Conservation (phyloP, 2,113 vertebrate genomes). For the Anas platyrhynchos region DNA sequence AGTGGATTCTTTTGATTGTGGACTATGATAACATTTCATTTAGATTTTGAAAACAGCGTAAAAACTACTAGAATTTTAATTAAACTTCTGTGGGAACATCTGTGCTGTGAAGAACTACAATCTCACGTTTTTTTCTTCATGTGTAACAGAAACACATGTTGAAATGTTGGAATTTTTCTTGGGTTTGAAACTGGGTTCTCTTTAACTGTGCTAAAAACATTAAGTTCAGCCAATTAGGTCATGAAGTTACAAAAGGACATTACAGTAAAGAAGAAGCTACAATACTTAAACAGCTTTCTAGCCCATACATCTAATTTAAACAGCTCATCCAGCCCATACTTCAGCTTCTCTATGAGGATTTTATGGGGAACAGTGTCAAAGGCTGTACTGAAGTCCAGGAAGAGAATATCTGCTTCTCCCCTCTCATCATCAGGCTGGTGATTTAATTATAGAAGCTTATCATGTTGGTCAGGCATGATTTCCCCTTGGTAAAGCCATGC, state of each 20-base stretch:
- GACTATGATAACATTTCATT: not conserved
- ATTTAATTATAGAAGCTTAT: too few relatives aligned
- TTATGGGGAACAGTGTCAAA: too few relatives aligned
- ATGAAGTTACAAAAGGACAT: not conserved
- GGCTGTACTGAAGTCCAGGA: too few relatives aligned
- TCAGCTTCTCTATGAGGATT: too few relatives aligned
- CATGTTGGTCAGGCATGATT: too few relatives aligned
- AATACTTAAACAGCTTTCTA: not conserved
- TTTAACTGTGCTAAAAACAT: not conserved
- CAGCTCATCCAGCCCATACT: too few relatives aligned
- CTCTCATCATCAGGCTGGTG: too few relatives aligned
- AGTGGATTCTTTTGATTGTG: not conserved
- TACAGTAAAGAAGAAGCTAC: not conserved
- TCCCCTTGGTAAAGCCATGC: not conserved
- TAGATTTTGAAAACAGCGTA: constrained; percentile 2
- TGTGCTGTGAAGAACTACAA: not conserved
- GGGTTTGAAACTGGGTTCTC: not conserved
- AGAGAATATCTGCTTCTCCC: too few relatives aligned
- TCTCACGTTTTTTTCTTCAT: not conserved
- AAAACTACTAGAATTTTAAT: constrained; percentile 16
- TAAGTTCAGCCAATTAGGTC: not conserved
- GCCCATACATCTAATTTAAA: too few relatives aligned
- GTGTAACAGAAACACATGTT: constrained; percentile 11
- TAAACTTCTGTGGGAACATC: not conserved
- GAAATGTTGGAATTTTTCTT: constrained; percentile 13